Base-by-base conservation (phyloP, 2,113 vertebrate genomes). In the Gracilinanus agilis region DNA sequence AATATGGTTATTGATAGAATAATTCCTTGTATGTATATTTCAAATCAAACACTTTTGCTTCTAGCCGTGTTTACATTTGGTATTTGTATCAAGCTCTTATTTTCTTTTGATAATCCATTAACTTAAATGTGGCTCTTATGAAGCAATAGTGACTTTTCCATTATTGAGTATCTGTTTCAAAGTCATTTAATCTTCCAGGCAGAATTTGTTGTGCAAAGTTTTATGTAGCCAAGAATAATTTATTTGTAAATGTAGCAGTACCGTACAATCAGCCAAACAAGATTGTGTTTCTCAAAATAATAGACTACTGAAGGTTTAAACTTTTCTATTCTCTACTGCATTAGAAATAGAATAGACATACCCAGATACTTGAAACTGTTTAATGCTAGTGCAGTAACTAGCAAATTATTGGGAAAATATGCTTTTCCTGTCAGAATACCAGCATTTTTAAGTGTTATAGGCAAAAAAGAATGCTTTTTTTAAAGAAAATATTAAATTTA, bases 131-230 rank as follows among this genome's bases (percentile, higher is more conserved):
- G 96, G 95, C 93, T 97, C 55, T 96, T 97, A 91, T 19, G 96
- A 97, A 98, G 92, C 94, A 94, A 90, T 90, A 97, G 94, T 96
- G 94, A 97, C 96, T 97, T 96, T 96, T 95, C 93, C 91, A 97
- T 97, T 96, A 96, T 88, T 93, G 95, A 95, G 40, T 96, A 96
- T 97, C 95, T 97, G 90, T 96, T 97, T 97, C 95, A 96, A 95
- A 97, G 96, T 96, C 94, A 95, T 96, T 98, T 98, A 96, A 95
- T 97, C 96, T 98, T 96, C 94, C 88, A 53, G 94, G 96, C 24
- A 61, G 92, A 97, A 94, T 96, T 95, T 97, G 90, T 94, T 96
- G 92, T 96, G 54, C 93, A 75, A 97, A 96, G 94, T 96, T 97
- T 97, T 95, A 94, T 94, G 93, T 61, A 96, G 93, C 90, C 96